A percentile compares a stretch with the other conserved stretches of the same genome.
Evolutionary conservation across 2,888 invertebrate genomes (phyloP).

Genomic region (Serripes groenlandicus): DNA sequence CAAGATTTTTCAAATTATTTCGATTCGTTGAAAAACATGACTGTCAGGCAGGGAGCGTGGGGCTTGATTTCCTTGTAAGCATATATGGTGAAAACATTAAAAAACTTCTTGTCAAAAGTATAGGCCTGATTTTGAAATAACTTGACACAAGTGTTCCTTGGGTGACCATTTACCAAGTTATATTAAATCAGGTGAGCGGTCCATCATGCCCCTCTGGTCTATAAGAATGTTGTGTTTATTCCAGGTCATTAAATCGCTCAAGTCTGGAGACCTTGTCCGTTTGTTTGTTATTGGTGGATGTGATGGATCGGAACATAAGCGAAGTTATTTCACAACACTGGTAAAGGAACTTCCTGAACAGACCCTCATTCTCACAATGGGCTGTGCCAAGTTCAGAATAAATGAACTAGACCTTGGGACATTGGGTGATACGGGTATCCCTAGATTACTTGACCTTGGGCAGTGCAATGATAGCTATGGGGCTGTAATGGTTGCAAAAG

Average conservation of each 20-base stretch:
- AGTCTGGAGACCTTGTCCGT: constrained; percentile 70
- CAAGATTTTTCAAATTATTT: no score
- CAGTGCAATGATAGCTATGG: constrained; percentile 78
- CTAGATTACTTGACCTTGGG: constrained; percentile 76
- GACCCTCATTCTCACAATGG: constrained; percentile 78
- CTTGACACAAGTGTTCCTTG: no score
- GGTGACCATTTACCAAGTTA: no score
- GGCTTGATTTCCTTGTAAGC: no score
- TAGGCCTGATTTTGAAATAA: no score
- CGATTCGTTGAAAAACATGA: no score
- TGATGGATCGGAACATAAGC: constrained; percentile 77
- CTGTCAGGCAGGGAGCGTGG: no score
- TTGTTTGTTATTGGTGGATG: constrained; percentile 79
- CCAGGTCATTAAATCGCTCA: constrained; percentile 73
- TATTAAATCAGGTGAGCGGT: no score
- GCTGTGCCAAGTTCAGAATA: constrained; percentile 79
- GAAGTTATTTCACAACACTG: constrained; percentile 75
- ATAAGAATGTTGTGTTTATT: no score
- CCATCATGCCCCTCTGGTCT: no score
- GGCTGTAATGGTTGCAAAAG: constrained; percentile 74
- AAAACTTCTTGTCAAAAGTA: no score
- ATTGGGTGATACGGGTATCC: constrained; percentile 75
- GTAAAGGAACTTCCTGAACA: constrained; percentile 71
- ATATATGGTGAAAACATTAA: no score
- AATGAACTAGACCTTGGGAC: constrained; percentile 71